phyloP scores from a whole-genome alignment of 1,140 invertebrate genomes.

The Rhynchophorus ferrugineus region DNA sequence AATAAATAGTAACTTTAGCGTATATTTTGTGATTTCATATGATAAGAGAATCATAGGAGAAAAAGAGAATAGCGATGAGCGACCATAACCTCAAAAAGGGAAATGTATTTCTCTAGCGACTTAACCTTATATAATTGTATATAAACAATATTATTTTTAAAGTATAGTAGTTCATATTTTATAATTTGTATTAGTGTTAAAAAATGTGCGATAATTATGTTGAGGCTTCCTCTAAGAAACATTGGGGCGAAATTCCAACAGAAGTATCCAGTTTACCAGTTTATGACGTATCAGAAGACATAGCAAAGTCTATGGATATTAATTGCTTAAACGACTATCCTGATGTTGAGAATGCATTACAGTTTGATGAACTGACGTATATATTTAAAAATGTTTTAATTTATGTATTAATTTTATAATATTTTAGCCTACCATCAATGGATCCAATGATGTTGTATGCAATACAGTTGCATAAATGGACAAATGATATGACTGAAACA shows the following conservation, averaged over 20 bases:
- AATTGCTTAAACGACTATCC: slow-evolving; percentile 31
- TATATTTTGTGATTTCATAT: too few species aligned
- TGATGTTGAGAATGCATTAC: slow-evolving; percentile 19
- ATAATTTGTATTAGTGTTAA: too few species aligned
- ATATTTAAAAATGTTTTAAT: slow-evolving; percentile 6
- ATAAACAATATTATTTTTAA: too few species aligned
- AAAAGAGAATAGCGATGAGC: too few species aligned
- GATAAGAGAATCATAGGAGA: too few species aligned
- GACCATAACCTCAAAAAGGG: too few species aligned
- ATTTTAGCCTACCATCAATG: slow-evolving; percentile 29
- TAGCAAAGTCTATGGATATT: slow-evolving; percentile 34
- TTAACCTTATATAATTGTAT: too few species aligned
- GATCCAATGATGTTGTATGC: slow-evolving; percentile 34
- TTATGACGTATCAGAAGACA: slow-evolving; percentile 33
- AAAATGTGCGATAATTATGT: too few species aligned
- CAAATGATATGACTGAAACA: slow-evolving; percentile 33
- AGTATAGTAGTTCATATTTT: too few species aligned
- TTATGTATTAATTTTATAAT: slow-evolving; percentile 7
- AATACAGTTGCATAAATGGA: slow-evolving; percentile 36
- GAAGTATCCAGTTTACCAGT: slow-evolving; percentile 1
- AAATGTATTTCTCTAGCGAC: too few species aligned
- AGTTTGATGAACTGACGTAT: slow-evolving; percentile 24
- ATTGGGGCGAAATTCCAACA: slow-evolving; percentile 32
- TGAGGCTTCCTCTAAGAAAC: too few species aligned
- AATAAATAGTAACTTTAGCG: too few species aligned